phyloP scores from a whole-genome alignment of 1,140 invertebrate species.

The Drosophila busckii region DNA sequence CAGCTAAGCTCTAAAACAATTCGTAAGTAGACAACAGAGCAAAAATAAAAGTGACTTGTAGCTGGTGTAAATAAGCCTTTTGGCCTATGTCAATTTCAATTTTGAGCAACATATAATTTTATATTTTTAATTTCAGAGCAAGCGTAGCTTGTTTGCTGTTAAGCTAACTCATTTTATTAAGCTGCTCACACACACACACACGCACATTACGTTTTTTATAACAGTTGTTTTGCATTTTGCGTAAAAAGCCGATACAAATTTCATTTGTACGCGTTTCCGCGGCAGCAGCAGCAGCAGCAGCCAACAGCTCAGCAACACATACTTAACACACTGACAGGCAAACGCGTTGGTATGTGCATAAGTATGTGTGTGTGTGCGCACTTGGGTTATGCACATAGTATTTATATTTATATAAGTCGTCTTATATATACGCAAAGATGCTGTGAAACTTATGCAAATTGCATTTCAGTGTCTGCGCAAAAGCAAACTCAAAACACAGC shows the following conservation, averaged over 20 bases:
- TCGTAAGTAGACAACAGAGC: too few relatives aligned
- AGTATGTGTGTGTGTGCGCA: slow-evolving; percentile 16
- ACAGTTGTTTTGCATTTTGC: slow-evolving; percentile 3
- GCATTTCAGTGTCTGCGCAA: slow-evolving; percentile 73
- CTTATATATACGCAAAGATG: slow-evolving; percentile 70
- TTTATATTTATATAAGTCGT: slow-evolving; percentile 74
- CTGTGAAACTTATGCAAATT: slow-evolving; percentile 77
- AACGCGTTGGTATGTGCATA: slow-evolving; percentile 1
- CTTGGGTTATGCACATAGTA: slow-evolving; percentile 70
- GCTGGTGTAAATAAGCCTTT: too few relatives aligned
- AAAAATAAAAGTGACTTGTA: too few relatives aligned
- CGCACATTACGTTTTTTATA: too few relatives aligned
- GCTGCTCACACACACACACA: too few relatives aligned
- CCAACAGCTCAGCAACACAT: slow-evolving; percentile 72
- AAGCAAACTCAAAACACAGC: slow-evolving; percentile 58
- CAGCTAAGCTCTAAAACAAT: too few relatives aligned
- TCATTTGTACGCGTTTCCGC: slow-evolving; percentile 38
- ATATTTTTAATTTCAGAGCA: too few relatives aligned
- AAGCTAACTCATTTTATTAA: too few relatives aligned
- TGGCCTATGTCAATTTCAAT: too few relatives aligned
- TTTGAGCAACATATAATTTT: too few relatives aligned
- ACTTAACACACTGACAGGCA: slow-evolving; percentile 49
- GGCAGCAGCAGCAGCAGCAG: slow-evolving; percentile 31
- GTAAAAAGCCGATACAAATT: slow-evolving; percentile 56
- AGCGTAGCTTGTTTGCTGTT: too few relatives aligned